Conservation (phyloP, 2,113 vertebrate species). For the Sceloporus tristichus region DNA sequence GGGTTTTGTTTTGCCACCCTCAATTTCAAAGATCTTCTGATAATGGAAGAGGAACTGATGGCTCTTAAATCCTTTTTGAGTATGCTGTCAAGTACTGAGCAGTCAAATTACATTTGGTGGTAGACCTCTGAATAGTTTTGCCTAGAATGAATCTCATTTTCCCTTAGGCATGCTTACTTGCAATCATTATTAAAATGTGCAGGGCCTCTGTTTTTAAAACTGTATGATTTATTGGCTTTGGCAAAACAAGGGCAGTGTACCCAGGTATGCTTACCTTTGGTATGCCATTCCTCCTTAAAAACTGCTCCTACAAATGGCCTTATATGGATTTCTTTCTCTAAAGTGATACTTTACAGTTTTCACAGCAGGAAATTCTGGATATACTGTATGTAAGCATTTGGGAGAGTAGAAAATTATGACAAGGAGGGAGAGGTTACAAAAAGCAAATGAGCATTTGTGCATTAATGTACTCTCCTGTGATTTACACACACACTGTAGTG, state of each 20-base stretch:
- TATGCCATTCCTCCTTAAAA: slow-evolving; percentile 57
- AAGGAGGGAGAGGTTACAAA: slow-evolving; percentile 56
- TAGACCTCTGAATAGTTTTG: slow-evolving; percentile 64
- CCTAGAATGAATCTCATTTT: slow-evolving; percentile 33
- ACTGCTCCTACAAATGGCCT: slow-evolving; percentile 44
- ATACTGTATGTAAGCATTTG: slow-evolving; percentile 15
- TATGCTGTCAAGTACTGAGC: slow-evolving; percentile 46
- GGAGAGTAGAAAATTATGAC: not conserved
- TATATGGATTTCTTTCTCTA: slow-evolving; percentile 41
- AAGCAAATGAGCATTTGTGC: slow-evolving; percentile 55
- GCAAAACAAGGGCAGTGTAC: slow-evolving; percentile 53
- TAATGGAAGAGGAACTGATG: slow-evolving; percentile 64
- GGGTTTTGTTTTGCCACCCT: slow-evolving; percentile 41
- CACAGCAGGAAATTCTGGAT: slow-evolving; percentile 8
- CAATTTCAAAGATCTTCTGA: slow-evolving; percentile 62
- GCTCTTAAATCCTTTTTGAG: slow-evolving; percentile 57
- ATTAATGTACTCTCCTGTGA: slow-evolving; percentile 69
- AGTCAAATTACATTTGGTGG: slow-evolving; percentile 53
- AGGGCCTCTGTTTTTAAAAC: slow-evolving; percentile 58
- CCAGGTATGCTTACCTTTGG: slow-evolving; percentile 57
- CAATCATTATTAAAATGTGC: slow-evolving; percentile 65
- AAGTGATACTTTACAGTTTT: slow-evolving; percentile 28
- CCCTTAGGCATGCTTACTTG: slow-evolving; percentile 44
- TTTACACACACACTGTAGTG: slow-evolving; percentile 69
- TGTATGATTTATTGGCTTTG: slow-evolving; percentile 60